These are phyloP conservation scores for Eupithecia dodoneata DNA, from an alignment of 2,888 invertebrate genomes.

Conservation along the genomic window DNA sequence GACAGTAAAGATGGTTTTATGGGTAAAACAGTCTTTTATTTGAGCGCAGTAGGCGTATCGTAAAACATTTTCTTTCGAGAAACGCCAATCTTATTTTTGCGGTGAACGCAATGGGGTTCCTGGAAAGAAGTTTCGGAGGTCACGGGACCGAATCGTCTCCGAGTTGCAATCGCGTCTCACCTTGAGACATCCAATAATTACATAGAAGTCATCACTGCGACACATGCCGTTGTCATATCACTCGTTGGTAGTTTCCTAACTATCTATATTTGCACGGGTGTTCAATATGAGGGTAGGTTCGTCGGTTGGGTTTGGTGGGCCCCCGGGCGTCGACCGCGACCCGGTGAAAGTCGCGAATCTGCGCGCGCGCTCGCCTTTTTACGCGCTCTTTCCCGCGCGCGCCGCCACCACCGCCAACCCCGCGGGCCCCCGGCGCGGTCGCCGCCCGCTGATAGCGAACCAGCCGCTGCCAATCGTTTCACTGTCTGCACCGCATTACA, in stretches of 20 bases:
- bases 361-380: constrained; percentile 81
- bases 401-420: constrained; percentile 72
- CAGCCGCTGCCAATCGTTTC: constrained; percentile 75
- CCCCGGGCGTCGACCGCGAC: constrained; percentile 81
- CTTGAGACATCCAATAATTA: constrained; percentile 52
- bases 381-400: constrained; percentile 78
- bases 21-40: constrained; percentile 61
- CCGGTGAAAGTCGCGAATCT: constrained; percentile 78
- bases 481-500: constrained; percentile 73
- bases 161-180: constrained; percentile 49
- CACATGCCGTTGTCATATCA: constrained; percentile 41
- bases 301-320: constrained; percentile 70
- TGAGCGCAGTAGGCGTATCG: constrained; percentile 69
- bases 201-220: constrained; percentile 42
- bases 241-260: not conserved
- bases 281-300: constrained; percentile 40
- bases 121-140: constrained; percentile 55
- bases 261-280: constrained; percentile 35
- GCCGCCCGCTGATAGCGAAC: constrained; percentile 82
- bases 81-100: constrained; percentile 63
- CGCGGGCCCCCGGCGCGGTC: constrained; percentile 81
- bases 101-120: constrained; percentile 61
- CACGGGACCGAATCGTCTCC: constrained; percentile 38
- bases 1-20: constrained; percentile 70
- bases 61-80: constrained; percentile 67